Evolutionary conservation across 1,140 invertebrate genomes (phyloP).

Genomic region (Atta texana): DNA sequence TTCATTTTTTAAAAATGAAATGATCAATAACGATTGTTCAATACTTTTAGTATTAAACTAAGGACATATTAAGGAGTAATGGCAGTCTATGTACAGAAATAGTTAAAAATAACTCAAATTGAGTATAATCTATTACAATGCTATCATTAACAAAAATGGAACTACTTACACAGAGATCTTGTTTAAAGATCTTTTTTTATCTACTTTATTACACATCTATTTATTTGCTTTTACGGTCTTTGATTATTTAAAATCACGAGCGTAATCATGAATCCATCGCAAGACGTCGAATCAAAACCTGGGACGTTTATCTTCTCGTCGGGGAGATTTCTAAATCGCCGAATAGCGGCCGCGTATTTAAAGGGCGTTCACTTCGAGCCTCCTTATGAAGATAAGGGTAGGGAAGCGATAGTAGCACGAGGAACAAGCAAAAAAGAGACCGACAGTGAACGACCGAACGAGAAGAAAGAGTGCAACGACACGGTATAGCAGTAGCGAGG

Average conservation of each 20-base stretch:
- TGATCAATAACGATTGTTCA: no score
- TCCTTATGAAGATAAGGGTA: constrained; percentile 28
- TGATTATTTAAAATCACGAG: background rate
- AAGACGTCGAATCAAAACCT: background rate
- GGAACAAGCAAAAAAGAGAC: constrained; percentile 13
- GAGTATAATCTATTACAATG: no score
- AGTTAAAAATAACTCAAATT: no score
- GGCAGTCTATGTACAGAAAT: no score
- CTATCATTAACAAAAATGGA: background rate
- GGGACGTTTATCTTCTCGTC: constrained; percentile 4
- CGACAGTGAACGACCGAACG: constrained; percentile 35
- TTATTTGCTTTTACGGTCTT: background rate
- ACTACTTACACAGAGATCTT: background rate
- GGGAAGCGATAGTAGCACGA: constrained; percentile 24
- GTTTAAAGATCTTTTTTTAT: background rate
- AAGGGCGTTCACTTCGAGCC: constrained; percentile 47
- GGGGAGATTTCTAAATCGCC: constrained; percentile 45
- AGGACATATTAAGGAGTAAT: no score
- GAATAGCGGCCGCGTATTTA: constrained; percentile 54
- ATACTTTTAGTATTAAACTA: no score
- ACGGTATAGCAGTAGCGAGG: constrained; percentile 22
- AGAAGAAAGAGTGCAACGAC: constrained; percentile 42
- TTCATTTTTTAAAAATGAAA: no score
- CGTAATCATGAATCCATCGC: background rate
- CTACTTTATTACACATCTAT: background rate